A percentile compares a stretch with the other conserved stretches of the same genome.
Conservation (phyloP, 2,888 invertebrate genomes). For the Cephus runcator region DNA sequence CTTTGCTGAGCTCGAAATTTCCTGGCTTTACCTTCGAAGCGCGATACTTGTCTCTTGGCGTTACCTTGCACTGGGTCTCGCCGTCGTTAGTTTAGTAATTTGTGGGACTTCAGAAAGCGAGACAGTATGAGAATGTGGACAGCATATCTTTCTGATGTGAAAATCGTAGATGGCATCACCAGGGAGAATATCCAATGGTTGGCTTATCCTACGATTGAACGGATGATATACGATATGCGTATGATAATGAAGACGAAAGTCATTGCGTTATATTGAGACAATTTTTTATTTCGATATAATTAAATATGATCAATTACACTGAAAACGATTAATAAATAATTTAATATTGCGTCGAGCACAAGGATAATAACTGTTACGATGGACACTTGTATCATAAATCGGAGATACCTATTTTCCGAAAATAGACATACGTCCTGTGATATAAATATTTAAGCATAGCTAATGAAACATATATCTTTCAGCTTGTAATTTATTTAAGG, state of each 20-base stretch:
- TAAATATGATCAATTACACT: background rate
- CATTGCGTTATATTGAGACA: background rate
- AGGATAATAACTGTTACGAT: background rate
- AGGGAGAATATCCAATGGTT: background rate
- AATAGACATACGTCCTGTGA: background rate
- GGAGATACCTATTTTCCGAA: background rate
- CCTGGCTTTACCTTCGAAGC: background rate
- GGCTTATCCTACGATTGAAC: background rate
- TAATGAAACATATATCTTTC: background rate
- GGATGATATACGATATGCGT: background rate
- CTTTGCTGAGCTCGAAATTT: slow-evolving; percentile 13
- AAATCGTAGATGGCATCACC: background rate
- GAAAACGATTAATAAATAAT: background rate
- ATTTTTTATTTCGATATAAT: background rate
- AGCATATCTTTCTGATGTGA: background rate
- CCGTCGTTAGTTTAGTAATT: slow-evolving; percentile 55
- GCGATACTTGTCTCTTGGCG: background rate
- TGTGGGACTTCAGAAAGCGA: slow-evolving; percentile 52
- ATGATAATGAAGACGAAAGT: background rate
- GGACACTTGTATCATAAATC: background rate
- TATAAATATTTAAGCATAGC: background rate
- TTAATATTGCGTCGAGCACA: background rate
- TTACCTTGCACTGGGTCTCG: slow-evolving; percentile 24
- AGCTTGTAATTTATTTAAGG: background rate
- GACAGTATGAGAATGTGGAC: slow-evolving; percentile 11